Evolutionary conservation across 2,797 vertebrate species (phyloP).

Genomic region (Buphagus erythrorhynchus): DNA sequence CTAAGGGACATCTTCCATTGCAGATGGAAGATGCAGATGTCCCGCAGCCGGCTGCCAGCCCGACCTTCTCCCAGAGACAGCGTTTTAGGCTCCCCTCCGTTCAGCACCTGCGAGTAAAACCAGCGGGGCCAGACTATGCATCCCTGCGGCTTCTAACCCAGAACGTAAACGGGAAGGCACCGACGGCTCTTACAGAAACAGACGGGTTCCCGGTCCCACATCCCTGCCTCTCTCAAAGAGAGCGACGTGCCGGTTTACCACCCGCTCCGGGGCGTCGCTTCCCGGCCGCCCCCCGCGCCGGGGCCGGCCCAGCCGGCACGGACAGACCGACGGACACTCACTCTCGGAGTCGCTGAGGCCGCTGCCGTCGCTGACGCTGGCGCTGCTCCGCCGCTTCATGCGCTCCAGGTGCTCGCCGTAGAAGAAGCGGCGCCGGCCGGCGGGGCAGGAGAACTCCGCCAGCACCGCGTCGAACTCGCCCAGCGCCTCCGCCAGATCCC

Average conservation of each 20-base stretch:
- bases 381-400: conserved; percentile 92
- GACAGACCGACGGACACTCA: conserved; percentile 70
- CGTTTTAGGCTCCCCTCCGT: too few species aligned
- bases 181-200: accelerated
- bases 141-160: neutral
- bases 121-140: neutral
- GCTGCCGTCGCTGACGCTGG: conserved; percentile 89
- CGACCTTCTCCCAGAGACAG: accelerated
- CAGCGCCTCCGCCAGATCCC: conserved; percentile 86
- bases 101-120: neutral
- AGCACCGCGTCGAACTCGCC: conserved; percentile 95
- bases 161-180: accelerated
- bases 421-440: conserved; percentile 88
- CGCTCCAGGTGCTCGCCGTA: conserved; percentile 92
- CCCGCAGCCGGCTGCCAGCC: neutral
- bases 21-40: too few species aligned
- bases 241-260: accelerated
- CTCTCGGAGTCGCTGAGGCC: conserved; percentile 94
- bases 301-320: neutral
- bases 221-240: neutral
- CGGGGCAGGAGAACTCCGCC: conserved; percentile 90
- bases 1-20: accelerated
- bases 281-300: neutral
- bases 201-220: accelerated
- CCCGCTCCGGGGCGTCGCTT: neutral